Conservation (phyloP, 2,888 invertebrate species). For the Lobophora halterata region DNA sequence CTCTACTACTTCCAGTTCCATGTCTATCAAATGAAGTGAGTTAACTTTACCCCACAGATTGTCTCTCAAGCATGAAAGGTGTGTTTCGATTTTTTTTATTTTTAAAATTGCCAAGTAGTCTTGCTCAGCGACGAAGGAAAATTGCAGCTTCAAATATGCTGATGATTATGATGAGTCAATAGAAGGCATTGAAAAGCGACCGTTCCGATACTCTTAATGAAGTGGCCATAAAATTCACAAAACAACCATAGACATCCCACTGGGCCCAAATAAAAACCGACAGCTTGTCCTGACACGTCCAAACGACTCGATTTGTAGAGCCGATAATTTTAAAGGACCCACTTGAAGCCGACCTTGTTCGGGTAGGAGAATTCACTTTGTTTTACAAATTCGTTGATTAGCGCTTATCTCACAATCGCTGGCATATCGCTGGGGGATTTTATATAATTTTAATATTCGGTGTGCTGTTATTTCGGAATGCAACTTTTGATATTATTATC, state of each 20-base stretch:
- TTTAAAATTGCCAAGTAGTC: too few species aligned
- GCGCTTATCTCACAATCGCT: conserved; percentile 48
- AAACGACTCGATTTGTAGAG: conserved; percentile 69
- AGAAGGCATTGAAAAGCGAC: conserved; percentile 49
- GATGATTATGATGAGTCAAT: conserved; percentile 64
- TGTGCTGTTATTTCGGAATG: conserved; percentile 7
- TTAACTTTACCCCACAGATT: too few species aligned
- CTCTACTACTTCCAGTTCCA: too few species aligned
- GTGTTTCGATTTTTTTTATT: too few species aligned
- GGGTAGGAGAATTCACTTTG: conserved; percentile 57
- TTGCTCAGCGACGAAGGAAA: too few species aligned
- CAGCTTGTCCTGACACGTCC: conserved; percentile 74
- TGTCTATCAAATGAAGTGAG: too few species aligned
- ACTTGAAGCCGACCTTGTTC: conserved; percentile 36
- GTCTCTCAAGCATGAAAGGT: too few species aligned
- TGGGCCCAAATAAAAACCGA: conserved; percentile 62
- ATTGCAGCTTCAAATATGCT: conserved; percentile 25
- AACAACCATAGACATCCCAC: conserved; percentile 67
- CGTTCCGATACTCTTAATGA: conserved; percentile 62
- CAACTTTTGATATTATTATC: conserved; percentile 4
- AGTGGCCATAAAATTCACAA: conserved; percentile 72
- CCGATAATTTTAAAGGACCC: conserved; percentile 60
- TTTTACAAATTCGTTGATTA: conserved; percentile 65
- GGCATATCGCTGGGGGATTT: too few species aligned
- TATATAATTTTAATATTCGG: conserved; percentile 24